Conservation (phyloP, 2,888 invertebrate species). For the Dryobota labecula region DNA sequence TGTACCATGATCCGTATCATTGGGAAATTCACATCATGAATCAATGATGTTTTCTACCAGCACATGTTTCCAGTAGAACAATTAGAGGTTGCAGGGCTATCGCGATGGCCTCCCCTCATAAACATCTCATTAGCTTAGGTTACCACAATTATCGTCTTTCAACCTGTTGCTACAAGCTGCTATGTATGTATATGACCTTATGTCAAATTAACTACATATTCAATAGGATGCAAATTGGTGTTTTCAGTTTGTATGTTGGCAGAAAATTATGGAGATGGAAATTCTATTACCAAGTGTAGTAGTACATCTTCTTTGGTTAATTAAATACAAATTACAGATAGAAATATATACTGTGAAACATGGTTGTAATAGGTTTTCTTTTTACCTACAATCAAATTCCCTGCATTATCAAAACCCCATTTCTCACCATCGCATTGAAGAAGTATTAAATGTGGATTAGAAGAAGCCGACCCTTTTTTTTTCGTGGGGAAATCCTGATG, state of each 20-base stretch:
- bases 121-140: slow-evolving; percentile 57
- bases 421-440: neutral
- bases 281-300: neutral
- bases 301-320: neutral
- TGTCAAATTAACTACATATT: slow-evolving; percentile 61
- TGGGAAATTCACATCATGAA: slow-evolving; percentile 47
- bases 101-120: slow-evolving; percentile 52
- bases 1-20: slow-evolving; percentile 52
- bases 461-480: no score
- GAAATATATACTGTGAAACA: neutral
- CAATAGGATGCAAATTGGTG: slow-evolving; percentile 34
- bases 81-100: slow-evolving; percentile 56
- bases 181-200: slow-evolving; percentile 56
- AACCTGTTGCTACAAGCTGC: slow-evolving; percentile 54
- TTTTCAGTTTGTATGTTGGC: slow-evolving; percentile 49
- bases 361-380: neutral
- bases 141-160: slow-evolving; percentile 63
- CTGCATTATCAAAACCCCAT: neutral
- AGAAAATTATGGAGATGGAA: slow-evolving; percentile 19
- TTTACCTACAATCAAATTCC: neutral
- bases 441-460: neutral
- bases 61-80: slow-evolving; percentile 51
- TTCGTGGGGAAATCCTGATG: no score
- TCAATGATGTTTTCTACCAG: slow-evolving; percentile 50
- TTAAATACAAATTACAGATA: slow-evolving; percentile 5